These are phyloP conservation scores for Ophioderma brevispina DNA, from an alignment of 35 echinoderm and acorn worm genomes.

Conservation along the genomic window DNA sequence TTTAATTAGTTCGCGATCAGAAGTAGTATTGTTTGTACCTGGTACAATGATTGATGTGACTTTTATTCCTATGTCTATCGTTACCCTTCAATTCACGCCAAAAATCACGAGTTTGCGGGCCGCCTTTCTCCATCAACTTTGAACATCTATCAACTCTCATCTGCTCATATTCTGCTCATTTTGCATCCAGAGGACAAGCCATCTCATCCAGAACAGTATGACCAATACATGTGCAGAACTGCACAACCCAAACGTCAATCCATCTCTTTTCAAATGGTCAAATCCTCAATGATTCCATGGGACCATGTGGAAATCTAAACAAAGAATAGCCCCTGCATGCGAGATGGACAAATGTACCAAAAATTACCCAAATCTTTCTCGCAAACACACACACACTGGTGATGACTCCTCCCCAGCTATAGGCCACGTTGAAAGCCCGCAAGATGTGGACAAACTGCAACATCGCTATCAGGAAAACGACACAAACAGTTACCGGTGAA, in stretches of 20 bases:
- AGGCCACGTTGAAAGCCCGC: not conserved
- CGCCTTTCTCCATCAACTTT: too few species aligned
- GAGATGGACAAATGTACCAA: constrained; percentile 34
- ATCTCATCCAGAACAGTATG: constrained; percentile 14
- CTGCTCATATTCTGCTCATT: constrained; percentile 19
- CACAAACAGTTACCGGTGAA: too few species aligned
- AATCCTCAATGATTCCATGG: constrained; percentile 18
- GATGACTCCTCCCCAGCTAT: constrained; percentile 12
- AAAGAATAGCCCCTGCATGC: constrained; percentile 29
- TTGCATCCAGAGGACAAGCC: constrained; percentile 27
- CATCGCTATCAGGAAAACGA: too few species aligned
- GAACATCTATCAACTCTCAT: too few species aligned
- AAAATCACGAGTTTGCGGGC: too few species aligned
- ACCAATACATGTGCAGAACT: constrained; percentile 32
- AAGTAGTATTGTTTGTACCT: too few species aligned
- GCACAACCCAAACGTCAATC: not conserved
- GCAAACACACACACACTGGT: not conserved
- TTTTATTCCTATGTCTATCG: too few species aligned
- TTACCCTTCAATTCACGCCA: too few species aligned
- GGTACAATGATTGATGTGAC: too few species aligned
- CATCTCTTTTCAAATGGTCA: constrained; percentile 10
- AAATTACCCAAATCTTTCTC: constrained; percentile 23
- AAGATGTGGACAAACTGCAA: not conserved
- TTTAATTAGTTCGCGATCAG: too few species aligned
- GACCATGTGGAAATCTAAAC: constrained; percentile 38